Evolutionary conservation across 2,113 vertebrate genomes (phyloP).

Genomic region (Mohoua ochrocephala): DNA sequence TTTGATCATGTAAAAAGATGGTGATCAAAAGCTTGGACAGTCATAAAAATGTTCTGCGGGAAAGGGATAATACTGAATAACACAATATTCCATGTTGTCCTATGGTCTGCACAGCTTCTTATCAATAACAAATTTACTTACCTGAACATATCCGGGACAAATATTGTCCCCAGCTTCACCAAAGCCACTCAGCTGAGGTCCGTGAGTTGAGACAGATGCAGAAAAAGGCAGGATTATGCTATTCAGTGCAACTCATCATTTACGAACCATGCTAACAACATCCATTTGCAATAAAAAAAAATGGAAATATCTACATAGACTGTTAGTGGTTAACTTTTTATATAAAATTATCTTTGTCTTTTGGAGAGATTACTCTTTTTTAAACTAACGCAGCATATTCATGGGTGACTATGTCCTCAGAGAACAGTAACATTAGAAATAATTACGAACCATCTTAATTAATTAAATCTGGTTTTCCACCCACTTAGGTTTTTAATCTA

Average conservation of each 20-base stretch:
- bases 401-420: neutral
- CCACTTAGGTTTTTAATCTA: conserved; percentile 35
- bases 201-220: neutral
- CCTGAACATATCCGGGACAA: neutral
- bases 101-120: neutral
- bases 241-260: neutral
- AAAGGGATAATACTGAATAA: neutral
- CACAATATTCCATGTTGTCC: neutral
- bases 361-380: conserved; percentile 30
- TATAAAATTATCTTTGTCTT: neutral
- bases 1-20: neutral
- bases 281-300: neutral
- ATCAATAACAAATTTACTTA: neutral
- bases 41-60: neutral
- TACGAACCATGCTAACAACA: neutral
- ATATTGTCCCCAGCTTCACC: neutral
- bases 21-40: neutral
- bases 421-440: conserved; percentile 49
- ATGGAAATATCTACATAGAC: neutral
- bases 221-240: neutral
- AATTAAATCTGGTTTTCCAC: conserved; percentile 43
- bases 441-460: conserved; percentile 51
- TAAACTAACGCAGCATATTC: conserved; percentile 1
- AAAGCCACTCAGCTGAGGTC: neutral
- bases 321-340: neutral